Evolutionary conservation across 2,888 invertebrate species (phyloP), one percentile per base, ranked within the genome.

Genomic region (Aporophyla nigra): DNA sequence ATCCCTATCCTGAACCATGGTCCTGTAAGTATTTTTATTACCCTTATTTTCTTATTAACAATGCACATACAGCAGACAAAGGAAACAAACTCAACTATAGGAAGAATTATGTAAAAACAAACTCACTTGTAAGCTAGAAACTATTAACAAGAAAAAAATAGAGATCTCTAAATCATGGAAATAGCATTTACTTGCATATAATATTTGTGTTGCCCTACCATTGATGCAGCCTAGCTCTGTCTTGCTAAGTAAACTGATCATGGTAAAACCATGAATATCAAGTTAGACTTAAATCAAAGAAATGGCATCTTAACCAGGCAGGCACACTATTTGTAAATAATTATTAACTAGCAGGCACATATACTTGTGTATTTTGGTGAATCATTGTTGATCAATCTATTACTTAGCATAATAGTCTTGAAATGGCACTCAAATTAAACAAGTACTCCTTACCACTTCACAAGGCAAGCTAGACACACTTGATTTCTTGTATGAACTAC

Each of bases 1-100:
- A 96, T 98, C 78, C 97, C 98, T 78, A 92, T 98, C 10, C 63
- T 97, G 19, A 96, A 98, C 87, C 94, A 97, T 79, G 96, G 93
- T 67, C 94, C 95, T 89, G 97, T 97, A 91, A 96, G 97, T 87
- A 76, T 27, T 40, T 10, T n/a, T n/a, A n/a, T n/a, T n/a, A n/a
- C n/a, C 33, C 5, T 33, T 33, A 14, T 1, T 21, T 46, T 12
- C 0, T 46, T 49, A 46, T 24, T 4, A 24, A 24, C 7, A 19
- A 5, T 21, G 19, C 27, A 49, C 21, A 49, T 1, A 49, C 12
- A 63, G 19, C 6, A 7, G 24, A 65, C 6, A 46, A 46, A 65
- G 63, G 24, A 24, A 24, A 19, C 1, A 46, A 24, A 19, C 40
- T n/a, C 10, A n/a, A 2, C 12, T 12, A 21, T 2, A 5, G 12